phyloP scores from a whole-genome alignment of 2,888 invertebrate genomes.

The Empis livida region DNA sequence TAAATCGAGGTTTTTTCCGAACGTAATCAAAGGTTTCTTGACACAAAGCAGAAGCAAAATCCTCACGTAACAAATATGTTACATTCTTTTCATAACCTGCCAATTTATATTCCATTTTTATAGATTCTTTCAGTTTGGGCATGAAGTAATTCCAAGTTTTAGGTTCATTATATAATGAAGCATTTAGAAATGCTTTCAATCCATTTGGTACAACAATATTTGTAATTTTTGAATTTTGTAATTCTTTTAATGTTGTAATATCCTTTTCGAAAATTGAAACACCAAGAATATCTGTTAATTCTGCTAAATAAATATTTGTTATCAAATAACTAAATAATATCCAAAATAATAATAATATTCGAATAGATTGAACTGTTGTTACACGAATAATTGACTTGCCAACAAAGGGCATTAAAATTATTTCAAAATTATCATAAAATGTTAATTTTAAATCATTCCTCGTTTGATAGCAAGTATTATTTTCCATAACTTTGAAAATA shows the following conservation, averaged over 20 bases:
- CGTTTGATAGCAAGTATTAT: too few species aligned
- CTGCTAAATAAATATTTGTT: slow-evolving; percentile 26
- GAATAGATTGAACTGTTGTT: slow-evolving; percentile 20
- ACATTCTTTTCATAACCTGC: slow-evolving; percentile 3
- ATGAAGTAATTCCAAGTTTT: background rate
- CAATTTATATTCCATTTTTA: too few species aligned
- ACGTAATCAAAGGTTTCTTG: slow-evolving; percentile 21
- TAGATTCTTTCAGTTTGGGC: background rate
- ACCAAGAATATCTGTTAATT: slow-evolving; percentile 28
- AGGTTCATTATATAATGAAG: background rate
- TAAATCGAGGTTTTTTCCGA: slow-evolving; percentile 21
- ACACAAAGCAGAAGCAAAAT: slow-evolving; percentile 22
- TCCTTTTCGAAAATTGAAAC: slow-evolving; percentile 23
- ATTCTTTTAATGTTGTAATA: slow-evolving; percentile 19
- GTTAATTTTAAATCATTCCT: background rate
- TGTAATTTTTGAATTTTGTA: slow-evolving; percentile 10
- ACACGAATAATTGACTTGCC: slow-evolving; percentile 22
- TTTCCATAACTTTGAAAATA: slow-evolving; percentile 8
- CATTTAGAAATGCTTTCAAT: background rate
- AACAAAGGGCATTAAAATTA: slow-evolving; percentile 24
- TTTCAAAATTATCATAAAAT: slow-evolving; percentile 14
- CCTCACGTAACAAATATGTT: slow-evolving; percentile 22
- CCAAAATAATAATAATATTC: slow-evolving; percentile 26
- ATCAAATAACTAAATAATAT: slow-evolving; percentile 27
- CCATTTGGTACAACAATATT: background rate